Percentiles rank a stretch among this genome's conserved stretches.
Evolutionary conservation across 1,140 invertebrate species (phyloP).

Genomic region (Hyphantria cunea): DNA sequence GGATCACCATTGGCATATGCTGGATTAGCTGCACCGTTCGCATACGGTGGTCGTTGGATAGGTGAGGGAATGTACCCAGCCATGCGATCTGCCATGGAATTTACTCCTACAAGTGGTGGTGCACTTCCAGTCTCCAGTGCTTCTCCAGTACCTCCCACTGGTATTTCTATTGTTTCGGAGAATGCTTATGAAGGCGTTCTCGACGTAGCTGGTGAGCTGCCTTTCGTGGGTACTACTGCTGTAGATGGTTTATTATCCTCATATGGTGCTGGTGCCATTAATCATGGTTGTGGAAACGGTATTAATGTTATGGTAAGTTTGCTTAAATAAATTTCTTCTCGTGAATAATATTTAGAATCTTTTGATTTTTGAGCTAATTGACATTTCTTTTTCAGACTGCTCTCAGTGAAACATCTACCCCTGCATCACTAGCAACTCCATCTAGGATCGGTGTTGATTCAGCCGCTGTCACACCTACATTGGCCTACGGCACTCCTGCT

Average conservation of each 20-base stretch:
- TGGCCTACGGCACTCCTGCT: no score
- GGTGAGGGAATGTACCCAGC: no score
- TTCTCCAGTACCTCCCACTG: conserved; percentile 11
- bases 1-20: background rate
- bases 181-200: conserved; percentile 18
- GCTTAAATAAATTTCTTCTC: no score
- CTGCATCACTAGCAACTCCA: background rate
- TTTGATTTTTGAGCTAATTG: no score
- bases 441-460: background rate
- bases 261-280: conserved; percentile 9
- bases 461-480: background rate
- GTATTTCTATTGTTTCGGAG: conserved; percentile 13
- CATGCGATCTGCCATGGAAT: background rate
- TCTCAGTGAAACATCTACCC: background rate
- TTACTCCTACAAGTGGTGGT: background rate
- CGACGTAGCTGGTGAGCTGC: conserved; percentile 1
- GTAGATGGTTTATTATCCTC: background rate
- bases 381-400: background rate
- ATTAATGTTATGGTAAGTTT: background rate
- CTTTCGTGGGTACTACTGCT: background rate
- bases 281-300: conserved; percentile 15
- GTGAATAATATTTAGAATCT: no score
- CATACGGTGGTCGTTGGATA: background rate
- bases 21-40: background rate
- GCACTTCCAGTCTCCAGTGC: conserved; percentile 5